Evolutionary conservation across 2,797 vertebrate genomes (phyloP), one percentile per base, ranked within the genome.

Genomic region (Eleutherodactylus coqui): DNA sequence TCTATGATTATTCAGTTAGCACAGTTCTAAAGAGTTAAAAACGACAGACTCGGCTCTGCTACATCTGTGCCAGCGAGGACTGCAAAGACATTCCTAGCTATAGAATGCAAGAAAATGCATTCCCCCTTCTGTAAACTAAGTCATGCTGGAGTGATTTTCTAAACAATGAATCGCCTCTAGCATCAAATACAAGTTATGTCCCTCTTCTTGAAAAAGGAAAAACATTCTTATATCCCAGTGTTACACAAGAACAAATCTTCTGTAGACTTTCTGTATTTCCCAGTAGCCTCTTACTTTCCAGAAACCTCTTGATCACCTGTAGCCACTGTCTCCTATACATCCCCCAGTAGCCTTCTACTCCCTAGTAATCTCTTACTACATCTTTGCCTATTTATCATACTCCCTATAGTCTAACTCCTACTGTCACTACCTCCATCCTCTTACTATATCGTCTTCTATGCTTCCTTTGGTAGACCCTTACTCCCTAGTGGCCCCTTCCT

Each of bases 121-220:
- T 73, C 67, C 67, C 79, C 27, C 51, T 34, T 29, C 72, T 51
- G 73, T 75, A n/a, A 49, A 64, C 55, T 17, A 49, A 38, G 53
- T 36, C 27, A 80, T 49, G 47, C 64, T 49, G 76, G 19, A 62
- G 60, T 49, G 67, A 72, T 47, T 29, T 47, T 73, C 16, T 19
- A 43, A 80, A 75, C 69, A 81, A 72, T 38, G 29, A 3, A 79
- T 69, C 24, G 70, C 70, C 43, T 85, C 43, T 7, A 79, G 83
- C 75, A 70, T 62, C 49, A 55, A 55, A 16, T 29, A 78, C 73
- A 77, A 36, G 29, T 70, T 81, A 47, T 76, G 29, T 45, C 29
- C 45, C 10, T 4, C n/a, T 55, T 19, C 36, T 43, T 3, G 10
- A 29, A 75, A 29, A 32, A 75, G 21, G 36, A 8, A 14, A 36